Percentiles rank a stretch among this genome's conserved stretches.
Evolutionary conservation across 2,888 invertebrate species (phyloP).

Genomic region (Aphelenchoides bicaudatus): DNA sequence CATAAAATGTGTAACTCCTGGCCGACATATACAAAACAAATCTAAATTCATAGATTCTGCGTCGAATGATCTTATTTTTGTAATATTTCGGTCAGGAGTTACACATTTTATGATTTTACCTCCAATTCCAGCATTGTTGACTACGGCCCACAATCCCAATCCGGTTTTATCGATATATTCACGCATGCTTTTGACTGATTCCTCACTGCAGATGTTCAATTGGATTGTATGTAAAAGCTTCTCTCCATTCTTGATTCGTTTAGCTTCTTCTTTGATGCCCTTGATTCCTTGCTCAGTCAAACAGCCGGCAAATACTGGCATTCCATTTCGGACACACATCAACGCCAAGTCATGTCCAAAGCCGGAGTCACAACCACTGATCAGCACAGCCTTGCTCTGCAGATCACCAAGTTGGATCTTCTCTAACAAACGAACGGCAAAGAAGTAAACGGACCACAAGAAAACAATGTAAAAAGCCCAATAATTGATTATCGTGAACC

Average conservation of each 20-base stretch:
- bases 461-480: constrained; percentile 13
- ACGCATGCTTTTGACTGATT: constrained; percentile 38
- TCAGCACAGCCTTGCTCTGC: constrained; percentile 38
- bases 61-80: too few relatives aligned
- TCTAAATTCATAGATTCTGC: too few relatives aligned
- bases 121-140: constrained; percentile 58
- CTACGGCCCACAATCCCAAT: constrained; percentile 19
- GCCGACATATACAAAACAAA: too few relatives aligned
- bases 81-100: too few relatives aligned
- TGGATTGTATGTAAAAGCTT: constrained; percentile 38
- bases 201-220: constrained; percentile 43
- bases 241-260: constrained; percentile 21
- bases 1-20: too few relatives aligned
- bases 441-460: constrained; percentile 20
- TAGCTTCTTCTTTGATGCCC: constrained; percentile 16
- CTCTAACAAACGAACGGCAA: constrained; percentile 25
- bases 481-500: constrained; percentile 1
- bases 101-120: too few relatives aligned
- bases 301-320: constrained; percentile 53
- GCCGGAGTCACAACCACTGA: constrained; percentile 50
- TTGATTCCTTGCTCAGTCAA: constrained; percentile 35
- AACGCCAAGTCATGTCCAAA: constrained; percentile 46
- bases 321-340: constrained; percentile 40
- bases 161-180: constrained; percentile 33
- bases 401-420: constrained; percentile 30